A percentile compares a stretch with the other conserved stretches of the same genome.
Evolutionary conservation across 2,888 invertebrate species (phyloP).

Genomic region (Malthinus seriepunctatus): DNA sequence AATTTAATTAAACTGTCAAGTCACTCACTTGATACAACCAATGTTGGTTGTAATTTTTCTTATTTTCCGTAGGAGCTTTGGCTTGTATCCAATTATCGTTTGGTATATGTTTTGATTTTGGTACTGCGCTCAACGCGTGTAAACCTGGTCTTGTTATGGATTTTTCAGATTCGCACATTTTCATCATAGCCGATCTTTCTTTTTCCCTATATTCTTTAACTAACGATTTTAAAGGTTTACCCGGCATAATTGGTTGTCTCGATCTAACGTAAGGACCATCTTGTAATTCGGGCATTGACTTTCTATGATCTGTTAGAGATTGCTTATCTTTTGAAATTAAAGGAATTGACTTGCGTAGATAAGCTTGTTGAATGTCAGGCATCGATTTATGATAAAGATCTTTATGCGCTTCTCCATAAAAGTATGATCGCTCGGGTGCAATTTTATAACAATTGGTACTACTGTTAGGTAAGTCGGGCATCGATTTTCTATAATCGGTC

Average conservation of each 20-base stretch:
- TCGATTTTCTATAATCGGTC: conserved; percentile 48
- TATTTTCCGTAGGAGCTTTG: conserved; percentile 60
- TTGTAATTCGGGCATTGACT: conserved; percentile 38
- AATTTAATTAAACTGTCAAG: background rate
- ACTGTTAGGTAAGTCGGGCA: conserved; percentile 46
- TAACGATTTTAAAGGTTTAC: conserved; percentile 59
- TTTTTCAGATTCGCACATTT: conserved; percentile 38
- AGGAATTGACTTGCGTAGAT: conserved; percentile 34
- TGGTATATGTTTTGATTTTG: conserved; percentile 73
- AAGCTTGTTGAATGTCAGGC: conserved; percentile 49
- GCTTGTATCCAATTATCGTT: conserved; percentile 74
- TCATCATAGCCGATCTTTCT: conserved; percentile 31
- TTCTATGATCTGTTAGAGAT: conserved; percentile 19
- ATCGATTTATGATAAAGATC: conserved; percentile 47
- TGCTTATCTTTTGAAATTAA: conserved; percentile 31
- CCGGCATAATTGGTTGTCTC: conserved; percentile 59
- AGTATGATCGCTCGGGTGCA: conserved; percentile 28
- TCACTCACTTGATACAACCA: conserved; percentile 80
- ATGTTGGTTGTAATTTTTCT: conserved; percentile 78
- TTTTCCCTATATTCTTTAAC: conserved; percentile 38
- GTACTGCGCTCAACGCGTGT: conserved; percentile 74
- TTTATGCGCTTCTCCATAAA: background rate
- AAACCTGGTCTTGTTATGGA: conserved; percentile 74
- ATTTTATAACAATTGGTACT: conserved; percentile 13
- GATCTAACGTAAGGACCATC: conserved; percentile 42